Conservation (phyloP, 2,797 vertebrate genomes). For the Ibycter americanus region DNA sequence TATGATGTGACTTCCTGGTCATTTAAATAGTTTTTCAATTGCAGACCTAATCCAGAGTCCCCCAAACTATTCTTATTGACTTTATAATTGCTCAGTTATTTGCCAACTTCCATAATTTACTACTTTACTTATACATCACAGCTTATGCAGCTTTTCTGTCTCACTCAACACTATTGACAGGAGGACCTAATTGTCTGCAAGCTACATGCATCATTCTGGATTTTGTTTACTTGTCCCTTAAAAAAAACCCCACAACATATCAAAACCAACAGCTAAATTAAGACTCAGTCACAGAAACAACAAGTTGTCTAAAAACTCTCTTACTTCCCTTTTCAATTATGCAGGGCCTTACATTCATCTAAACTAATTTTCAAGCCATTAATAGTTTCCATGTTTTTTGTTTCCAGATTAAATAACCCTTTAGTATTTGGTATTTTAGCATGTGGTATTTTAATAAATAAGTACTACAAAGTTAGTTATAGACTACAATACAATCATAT, state of each 20-base stretch:
- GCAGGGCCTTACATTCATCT: not conserved
- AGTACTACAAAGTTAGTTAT: not conserved
- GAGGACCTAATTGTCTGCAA: not conserved
- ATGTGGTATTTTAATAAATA: not conserved
- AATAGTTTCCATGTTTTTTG: not conserved
- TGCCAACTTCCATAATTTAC: not conserved
- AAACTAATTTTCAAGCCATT: not conserved
- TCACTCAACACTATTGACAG: not conserved
- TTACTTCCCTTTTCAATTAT: not conserved
- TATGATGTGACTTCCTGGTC: not conserved
- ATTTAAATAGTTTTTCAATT: not conserved
- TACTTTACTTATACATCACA: not conserved
- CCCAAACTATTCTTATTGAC: not conserved
- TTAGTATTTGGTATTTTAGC: not conserved
- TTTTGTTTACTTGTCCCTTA: fast-evolving
- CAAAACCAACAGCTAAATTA: not conserved
- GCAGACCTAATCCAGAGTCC: not conserved
- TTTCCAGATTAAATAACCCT: not conserved
- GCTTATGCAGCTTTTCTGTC: not conserved
- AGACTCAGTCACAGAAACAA: not conserved
- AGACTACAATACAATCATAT: not conserved
- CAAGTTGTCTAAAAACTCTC: not conserved
- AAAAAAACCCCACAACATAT: not conserved
- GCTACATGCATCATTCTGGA: not conserved
- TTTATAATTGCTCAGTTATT: not conserved